Evolutionary conservation across 2,113 vertebrate species (phyloP).

Genomic region (Ardeotis arabs): DNA sequence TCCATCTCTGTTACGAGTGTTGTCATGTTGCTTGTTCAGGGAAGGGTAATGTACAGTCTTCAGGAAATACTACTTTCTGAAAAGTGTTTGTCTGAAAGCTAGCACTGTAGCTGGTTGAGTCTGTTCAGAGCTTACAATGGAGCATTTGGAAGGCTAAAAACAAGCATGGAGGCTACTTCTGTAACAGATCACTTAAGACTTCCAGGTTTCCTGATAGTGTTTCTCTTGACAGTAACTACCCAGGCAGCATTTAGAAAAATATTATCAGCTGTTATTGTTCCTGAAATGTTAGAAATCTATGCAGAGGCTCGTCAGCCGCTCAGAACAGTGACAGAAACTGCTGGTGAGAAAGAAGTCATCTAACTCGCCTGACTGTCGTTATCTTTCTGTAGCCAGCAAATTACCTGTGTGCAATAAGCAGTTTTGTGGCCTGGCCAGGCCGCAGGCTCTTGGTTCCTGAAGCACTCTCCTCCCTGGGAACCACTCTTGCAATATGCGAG

Average conservation of each 20-base stretch:
- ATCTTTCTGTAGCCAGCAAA: not conserved
- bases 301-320: not conserved
- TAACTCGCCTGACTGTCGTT: not conserved
- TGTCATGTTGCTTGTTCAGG: not conserved
- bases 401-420: not conserved
- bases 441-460: not conserved
- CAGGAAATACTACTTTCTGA: not conserved
- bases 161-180: not conserved
- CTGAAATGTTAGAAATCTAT: not conserved
- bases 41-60: not conserved
- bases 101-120: not conserved
- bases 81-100: not conserved
- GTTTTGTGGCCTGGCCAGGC: not conserved
- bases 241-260: not conserved
- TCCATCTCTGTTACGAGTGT: not conserved
- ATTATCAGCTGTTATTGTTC: not conserved
- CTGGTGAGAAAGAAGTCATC: not conserved
- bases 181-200: not conserved
- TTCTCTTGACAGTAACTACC: not conserved
- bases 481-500: rapidly evolving
- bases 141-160: not conserved
- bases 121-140: not conserved
- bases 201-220: not conserved
- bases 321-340: not conserved
- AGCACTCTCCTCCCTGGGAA: rapidly evolving